Percentiles rank a stretch among this genome's conserved stretches.
Conservation (phyloP, 2,113 vertebrate species). For the Crotalus tigris region DNA sequence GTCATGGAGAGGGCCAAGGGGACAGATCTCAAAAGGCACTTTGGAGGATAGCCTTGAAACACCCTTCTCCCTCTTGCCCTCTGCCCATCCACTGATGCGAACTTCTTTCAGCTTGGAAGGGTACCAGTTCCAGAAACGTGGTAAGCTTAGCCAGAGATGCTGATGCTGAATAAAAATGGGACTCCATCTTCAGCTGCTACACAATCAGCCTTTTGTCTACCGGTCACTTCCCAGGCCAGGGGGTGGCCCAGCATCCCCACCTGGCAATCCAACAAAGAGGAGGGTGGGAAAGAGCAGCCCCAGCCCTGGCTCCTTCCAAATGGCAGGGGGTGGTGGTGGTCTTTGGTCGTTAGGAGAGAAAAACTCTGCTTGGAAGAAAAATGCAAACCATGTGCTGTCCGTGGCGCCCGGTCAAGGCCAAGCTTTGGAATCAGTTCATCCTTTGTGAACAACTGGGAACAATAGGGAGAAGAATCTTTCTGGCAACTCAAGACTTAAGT, state of each 20-base stretch:
- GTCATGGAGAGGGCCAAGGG: neutral
- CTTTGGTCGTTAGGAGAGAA: conserved; percentile 7
- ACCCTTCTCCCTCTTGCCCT: neutral
- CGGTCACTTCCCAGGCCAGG: neutral
- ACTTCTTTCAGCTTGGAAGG: neutral
- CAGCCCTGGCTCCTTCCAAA: neutral
- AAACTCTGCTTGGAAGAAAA: neutral
- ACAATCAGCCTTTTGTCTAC: neutral
- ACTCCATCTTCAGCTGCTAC: neutral
- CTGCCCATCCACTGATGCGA: neutral
- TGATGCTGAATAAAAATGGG: neutral
- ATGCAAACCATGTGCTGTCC: neutral
- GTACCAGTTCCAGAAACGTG: neutral
- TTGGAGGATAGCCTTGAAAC: neutral
- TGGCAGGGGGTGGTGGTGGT: neutral
- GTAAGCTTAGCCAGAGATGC: neutral
- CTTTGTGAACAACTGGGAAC: neutral
- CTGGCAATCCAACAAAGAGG: neutral
- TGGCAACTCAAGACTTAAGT: neutral
- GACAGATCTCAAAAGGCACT: neutral
- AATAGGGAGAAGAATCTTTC: neutral
- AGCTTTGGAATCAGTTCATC: neutral
- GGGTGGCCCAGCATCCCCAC: neutral
- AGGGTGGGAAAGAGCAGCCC: neutral
- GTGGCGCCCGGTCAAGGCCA: neutral